Base-by-base conservation (phyloP, 2,113 vertebrate genomes). In the Gopherus evgoodei region DNA sequence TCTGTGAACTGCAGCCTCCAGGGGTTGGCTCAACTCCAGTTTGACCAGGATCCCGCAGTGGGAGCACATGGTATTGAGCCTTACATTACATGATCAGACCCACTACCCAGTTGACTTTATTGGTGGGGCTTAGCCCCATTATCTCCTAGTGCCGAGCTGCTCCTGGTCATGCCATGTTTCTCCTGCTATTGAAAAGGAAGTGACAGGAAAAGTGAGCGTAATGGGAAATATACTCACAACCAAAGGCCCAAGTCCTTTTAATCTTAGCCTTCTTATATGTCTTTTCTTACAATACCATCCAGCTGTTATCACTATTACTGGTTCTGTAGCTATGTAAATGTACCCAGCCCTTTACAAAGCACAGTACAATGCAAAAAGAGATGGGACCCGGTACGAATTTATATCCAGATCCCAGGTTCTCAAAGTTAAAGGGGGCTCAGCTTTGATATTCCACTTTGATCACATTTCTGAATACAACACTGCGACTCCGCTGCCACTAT, bases 241-340 rank as follows among this genome's bases (percentile, higher is more conserved):
- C 25, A 89, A 27, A 82, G 86, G 78, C 59, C 85, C 91, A 89
- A 90, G 50, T 56, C 90, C 42, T 92, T 56, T 81, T 94, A 92
- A 65, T 81, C n/a, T 3, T 65, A 35, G 31, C 62, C 31, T 17
- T 65, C 62, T 65, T 65, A 35, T 72, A 83, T 91, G 56, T 13
- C 42, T 56, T 5, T 24, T 90, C 44, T 89, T 62, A 42, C 31
- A 84, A 19, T 35, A 27, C 5, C 54, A 13, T 52, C 6, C 53
- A 27, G 25, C 3, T 53, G 87, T 78, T 76, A 44, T 80, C 31
- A 81, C 54, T 31, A 22, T 13, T 0, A 53, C 57, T 59, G 87
- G 86, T 92, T 93, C 81, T 84, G 52, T 93, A 78, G 38, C 89
- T 90, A 78, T 84, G 2, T 31, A 88, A 76, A 2, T 8, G 11